These are phyloP conservation scores for Scaptomyza polygonia DNA, from an alignment of 2,888 invertebrate species.

Conservation along the genomic window DNA sequence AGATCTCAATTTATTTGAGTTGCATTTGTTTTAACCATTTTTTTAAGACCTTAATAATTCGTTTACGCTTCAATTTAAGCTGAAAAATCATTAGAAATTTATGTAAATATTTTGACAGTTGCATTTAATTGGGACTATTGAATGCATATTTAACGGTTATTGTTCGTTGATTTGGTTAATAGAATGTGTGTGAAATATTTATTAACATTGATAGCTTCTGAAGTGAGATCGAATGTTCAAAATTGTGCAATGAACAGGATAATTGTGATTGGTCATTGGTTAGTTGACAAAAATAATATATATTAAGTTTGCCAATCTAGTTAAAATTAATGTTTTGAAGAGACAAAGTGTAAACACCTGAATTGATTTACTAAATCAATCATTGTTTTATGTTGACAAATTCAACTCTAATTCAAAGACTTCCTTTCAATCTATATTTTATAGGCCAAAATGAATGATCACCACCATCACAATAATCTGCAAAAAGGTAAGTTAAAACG, in stretches of 20 bases:
- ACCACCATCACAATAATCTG: constrained; percentile 84
- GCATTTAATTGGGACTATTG: neutral
- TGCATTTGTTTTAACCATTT: constrained; percentile 1
- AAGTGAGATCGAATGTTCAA: no score
- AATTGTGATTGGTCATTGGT: neutral
- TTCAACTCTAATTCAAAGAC: neutral
- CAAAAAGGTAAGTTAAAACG: constrained; percentile 83
- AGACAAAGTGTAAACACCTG: no score
- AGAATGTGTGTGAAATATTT: constrained; percentile 8
- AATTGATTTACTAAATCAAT: no score
- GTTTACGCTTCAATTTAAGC: constrained; percentile 25
- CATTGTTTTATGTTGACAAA: no score
- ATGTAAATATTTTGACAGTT: constrained; percentile 30
- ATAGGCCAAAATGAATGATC: constrained; percentile 85
- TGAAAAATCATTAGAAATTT: constrained; percentile 28
- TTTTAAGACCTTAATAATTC: constrained; percentile 22
- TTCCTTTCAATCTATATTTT: constrained; percentile 10
- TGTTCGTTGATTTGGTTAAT: constrained; percentile 30
- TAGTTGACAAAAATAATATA: no score
- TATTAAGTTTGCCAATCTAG: neutral
- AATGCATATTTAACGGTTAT: constrained; percentile 41
- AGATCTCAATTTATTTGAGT: neutral
- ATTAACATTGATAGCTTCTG: neutral
- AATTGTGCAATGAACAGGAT: neutral
- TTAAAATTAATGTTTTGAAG: neutral